These are phyloP conservation scores for Spizaetus ornatus DNA, from an alignment of 2,113 vertebrate genomes.

Conservation along the genomic window DNA sequence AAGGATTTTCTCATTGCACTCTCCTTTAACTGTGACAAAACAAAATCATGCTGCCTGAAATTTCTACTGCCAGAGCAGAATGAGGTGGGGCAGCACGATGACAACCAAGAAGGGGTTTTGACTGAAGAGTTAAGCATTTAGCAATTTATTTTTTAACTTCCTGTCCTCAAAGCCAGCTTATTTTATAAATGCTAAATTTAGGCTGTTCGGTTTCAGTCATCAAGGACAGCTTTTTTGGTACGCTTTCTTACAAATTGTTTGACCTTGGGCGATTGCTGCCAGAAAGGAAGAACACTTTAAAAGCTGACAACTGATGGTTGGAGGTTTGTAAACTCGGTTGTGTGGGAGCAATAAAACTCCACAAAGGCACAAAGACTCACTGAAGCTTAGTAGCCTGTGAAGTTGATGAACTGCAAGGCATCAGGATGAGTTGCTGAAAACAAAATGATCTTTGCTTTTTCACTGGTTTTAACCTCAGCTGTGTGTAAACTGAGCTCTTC, in stretches of 20 bases:
- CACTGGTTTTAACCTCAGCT: neutral
- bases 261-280: constrained; percentile 38
- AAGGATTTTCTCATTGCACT: neutral
- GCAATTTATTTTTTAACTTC: constrained; percentile 54
- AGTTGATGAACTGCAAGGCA: neutral
- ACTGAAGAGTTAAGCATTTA: neutral
- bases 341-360: neutral
- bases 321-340: neutral
- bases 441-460: neutral
- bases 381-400: neutral
- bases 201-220: constrained; percentile 26
- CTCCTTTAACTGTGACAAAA: neutral
- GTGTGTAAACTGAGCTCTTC: neutral
- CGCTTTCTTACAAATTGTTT: constrained; percentile 52
- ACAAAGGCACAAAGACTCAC: neutral
- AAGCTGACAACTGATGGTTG: constrained; percentile 13
- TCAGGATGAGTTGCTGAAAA: neutral
- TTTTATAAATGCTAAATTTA: constrained; percentile 59
- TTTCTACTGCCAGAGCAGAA: neutral
- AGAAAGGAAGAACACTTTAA: constrained; percentile 30
- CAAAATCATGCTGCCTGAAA: neutral
- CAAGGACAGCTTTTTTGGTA: constrained; percentile 60
- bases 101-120: neutral
- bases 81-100: neutral
- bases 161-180: constrained; percentile 54